Percentiles rank a stretch among this genome's conserved stretches.
Conservation (phyloP, 2,113 vertebrate genomes). For the Mesitornis unicolor region DNA sequence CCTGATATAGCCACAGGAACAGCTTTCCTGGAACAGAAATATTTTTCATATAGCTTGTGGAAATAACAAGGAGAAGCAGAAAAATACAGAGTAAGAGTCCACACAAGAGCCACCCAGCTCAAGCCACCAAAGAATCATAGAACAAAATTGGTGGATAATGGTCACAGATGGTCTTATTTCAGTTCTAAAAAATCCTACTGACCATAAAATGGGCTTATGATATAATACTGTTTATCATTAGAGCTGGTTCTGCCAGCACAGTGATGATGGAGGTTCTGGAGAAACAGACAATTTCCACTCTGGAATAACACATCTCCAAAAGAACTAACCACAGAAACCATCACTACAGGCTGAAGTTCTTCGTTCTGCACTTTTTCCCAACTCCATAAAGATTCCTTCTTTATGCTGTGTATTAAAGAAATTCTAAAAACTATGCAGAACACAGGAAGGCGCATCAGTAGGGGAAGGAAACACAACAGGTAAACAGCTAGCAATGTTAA, state of each 20-base stretch:
- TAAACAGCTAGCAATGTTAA: background rate
- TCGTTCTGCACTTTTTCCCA: background rate
- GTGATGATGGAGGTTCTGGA: background rate
- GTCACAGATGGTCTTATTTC: background rate
- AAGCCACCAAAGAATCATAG: background rate
- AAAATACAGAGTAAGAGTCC: background rate
- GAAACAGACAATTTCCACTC: background rate
- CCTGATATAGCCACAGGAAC: background rate
- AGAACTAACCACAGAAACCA: background rate
- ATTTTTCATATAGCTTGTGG: background rate
- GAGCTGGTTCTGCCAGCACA: background rate
- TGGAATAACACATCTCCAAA: background rate
- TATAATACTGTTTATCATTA: background rate
- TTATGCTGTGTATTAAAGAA: background rate
- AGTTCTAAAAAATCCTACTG: background rate
- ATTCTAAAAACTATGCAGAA: background rate
- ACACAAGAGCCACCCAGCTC: background rate
- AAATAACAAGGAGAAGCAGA: background rate
- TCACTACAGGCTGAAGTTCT: background rate
- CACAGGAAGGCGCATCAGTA: background rate
- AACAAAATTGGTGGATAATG: background rate
- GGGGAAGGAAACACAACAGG: background rate
- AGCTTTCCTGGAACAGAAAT: background rate
- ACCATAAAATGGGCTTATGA: background rate
- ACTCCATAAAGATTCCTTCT: background rate